phyloP scores from a whole-genome alignment of 37 sponge, comb jelly and placozoan species.

The Lycopodina hypogea region DNA sequence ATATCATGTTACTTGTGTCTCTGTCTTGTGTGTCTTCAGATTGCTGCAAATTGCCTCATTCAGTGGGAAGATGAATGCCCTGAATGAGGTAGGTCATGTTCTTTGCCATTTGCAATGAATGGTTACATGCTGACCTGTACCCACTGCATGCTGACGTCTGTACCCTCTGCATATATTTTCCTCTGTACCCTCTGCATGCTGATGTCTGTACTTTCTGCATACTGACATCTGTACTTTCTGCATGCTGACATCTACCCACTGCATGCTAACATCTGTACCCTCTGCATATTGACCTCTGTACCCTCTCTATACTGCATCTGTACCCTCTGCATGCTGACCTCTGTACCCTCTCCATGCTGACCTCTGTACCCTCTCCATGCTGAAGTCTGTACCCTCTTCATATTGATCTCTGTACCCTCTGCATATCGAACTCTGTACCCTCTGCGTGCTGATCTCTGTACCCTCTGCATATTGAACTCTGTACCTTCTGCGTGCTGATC shows the following conservation, averaged over 20 bases:
- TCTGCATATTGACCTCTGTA: too few relatives aligned
- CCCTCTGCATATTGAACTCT: neutral
- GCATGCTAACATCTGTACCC: too few relatives aligned
- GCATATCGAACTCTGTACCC: neutral
- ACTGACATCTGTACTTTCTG: neutral
- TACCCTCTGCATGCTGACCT: too few relatives aligned
- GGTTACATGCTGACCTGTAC: neutral
- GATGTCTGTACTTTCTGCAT: too few relatives aligned
- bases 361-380: too few relatives aligned
- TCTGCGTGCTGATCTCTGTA: neutral
- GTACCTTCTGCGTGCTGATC: neutral
- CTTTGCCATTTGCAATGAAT: too few relatives aligned
- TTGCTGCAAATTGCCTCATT: constrained; percentile 87
- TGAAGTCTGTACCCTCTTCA: too few relatives aligned
- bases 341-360: too few relatives aligned
- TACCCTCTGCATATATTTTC: neutral
- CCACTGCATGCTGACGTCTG: neutral
- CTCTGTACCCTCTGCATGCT: neutral
- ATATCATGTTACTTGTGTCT: too few relatives aligned
- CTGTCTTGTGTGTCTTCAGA: constrained; percentile 16
- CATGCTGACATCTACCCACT: neutral
- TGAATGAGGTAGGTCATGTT: constrained; percentile 78
- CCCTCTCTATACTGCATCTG: too few relatives aligned
- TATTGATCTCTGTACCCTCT: neutral
- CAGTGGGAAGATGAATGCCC: constrained; percentile 99